Conservation (phyloP, 2,797 vertebrate species). For the Balearica regulorum region DNA sequence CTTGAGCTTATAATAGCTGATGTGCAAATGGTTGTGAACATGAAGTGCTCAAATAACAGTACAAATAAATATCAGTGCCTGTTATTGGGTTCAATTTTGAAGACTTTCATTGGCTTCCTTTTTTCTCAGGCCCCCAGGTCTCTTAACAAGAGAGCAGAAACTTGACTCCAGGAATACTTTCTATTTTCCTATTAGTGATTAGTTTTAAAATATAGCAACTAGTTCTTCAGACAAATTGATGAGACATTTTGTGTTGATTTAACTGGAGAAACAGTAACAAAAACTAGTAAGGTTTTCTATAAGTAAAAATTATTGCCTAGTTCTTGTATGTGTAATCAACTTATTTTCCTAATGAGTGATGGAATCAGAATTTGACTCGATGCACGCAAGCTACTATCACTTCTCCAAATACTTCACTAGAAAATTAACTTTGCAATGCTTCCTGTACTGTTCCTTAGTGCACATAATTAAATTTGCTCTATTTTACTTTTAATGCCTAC, state of each 20-base stretch:
- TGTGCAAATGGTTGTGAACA: not conserved
- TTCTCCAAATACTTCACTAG: not conserved
- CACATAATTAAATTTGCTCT: not conserved
- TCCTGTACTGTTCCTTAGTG: not conserved
- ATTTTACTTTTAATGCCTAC: not conserved
- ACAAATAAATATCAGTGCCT: conserved; percentile 39
- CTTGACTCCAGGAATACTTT: not conserved
- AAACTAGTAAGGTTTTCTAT: not conserved
- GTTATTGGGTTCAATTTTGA: not conserved
- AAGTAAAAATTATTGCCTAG: not conserved
- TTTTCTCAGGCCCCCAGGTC: not conserved
- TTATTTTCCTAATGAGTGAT: not conserved
- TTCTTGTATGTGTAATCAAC: not conserved
- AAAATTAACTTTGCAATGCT: not conserved
- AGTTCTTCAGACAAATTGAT: not conserved
- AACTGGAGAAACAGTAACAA: not conserved
- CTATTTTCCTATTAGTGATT: conserved; percentile 10
- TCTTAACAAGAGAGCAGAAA: conserved; percentile 15
- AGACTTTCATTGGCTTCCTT: conserved; percentile 49
- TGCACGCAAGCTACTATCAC: not conserved
- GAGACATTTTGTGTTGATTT: not conserved
- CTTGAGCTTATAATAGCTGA: conserved; percentile 9
- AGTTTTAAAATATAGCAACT: conserved; percentile 29
- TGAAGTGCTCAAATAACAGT: not conserved
- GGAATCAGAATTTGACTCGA: not conserved